These are phyloP conservation scores for Urophycis tenuis DNA, from an alignment of 2,797 vertebrate species.

Conservation along the genomic window DNA sequence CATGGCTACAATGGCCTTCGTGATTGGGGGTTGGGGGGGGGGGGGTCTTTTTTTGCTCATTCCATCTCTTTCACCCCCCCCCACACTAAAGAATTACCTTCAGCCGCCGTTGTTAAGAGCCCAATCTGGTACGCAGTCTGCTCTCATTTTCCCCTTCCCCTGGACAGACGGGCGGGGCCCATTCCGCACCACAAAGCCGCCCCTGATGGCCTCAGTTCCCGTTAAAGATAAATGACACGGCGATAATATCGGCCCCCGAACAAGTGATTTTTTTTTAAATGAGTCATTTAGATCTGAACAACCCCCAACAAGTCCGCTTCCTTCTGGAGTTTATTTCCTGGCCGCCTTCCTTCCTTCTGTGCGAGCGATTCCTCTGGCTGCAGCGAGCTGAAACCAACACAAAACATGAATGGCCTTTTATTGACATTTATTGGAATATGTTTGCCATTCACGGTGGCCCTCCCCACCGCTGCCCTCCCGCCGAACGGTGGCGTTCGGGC, in stretches of 20 bases:
- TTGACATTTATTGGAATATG: constrained; percentile 24
- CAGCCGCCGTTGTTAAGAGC: constrained; percentile 33
- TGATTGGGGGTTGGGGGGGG: constrained; percentile 8
- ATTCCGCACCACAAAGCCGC: constrained; percentile 15
- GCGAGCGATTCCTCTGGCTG: constrained; percentile 4
- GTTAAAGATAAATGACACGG: constrained; percentile 26
- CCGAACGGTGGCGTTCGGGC: constrained; percentile 11
- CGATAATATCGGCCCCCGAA: constrained; percentile 1
- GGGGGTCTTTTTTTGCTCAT: constrained; percentile 27
- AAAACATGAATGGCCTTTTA: constrained; percentile 19
- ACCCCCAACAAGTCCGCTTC: constrained; percentile 19
- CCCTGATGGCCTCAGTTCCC: constrained; percentile 27
- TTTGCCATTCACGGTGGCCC: constrained; percentile 25
- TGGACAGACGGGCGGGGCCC: constrained; percentile 20
- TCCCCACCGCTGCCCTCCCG: constrained; percentile 21
- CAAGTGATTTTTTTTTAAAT: constrained; percentile 10
- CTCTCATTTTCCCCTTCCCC: constrained; percentile 27
- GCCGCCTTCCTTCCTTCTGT: constrained; percentile 27
- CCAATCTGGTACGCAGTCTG: constrained; percentile 28
- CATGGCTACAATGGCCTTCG: constrained; percentile 16
- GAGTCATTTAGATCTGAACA: constrained; percentile 19
- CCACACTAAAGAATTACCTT: constrained; percentile 35
- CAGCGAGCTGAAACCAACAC: constrained; percentile 9
- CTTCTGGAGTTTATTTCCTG: constrained; percentile 24
- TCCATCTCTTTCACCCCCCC: constrained; percentile 42